Base-by-base conservation (phyloP, 2,113 vertebrate genomes). In the Hiodon alosoides region DNA sequence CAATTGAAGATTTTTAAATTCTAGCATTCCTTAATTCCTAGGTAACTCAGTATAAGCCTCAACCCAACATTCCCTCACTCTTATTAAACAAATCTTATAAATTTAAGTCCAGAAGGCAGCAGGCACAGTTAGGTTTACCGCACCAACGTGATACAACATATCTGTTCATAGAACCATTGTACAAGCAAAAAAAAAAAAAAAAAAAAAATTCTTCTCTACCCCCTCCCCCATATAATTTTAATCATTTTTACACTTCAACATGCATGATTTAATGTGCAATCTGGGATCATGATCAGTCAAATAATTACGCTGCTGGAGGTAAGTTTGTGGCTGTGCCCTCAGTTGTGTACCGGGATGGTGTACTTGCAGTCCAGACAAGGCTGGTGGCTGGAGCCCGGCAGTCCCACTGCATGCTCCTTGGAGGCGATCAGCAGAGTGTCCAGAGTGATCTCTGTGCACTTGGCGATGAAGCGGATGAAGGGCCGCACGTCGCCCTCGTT, bases 401-500 rank as follows among this genome's bases (percentile, higher is more conserved):
- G 86, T 0, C 94, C 97, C 69, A 97, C 96, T 0, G 96, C 87
- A 7, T 95, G 86, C 77, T 98, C 97, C 0, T 93, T 91, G 7
- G 96, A 98, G 71, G 96, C 97, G 1, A 98, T 94, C 60, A 99
- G 90, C 83, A 98, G 70, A 0, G 95, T 96, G 88, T 99, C 97
- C 79, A 99, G 85, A 0, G 96, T 98, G 2, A 93, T 95, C 88
- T 99, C 97, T 0, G 97, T 89, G 47, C 97, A 99, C 83, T 96
- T 94, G 54, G 96, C 96, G 0, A 99, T 96, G 52, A 99, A 98
- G 53, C 97, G 94, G 64, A 99, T 98, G 86, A 99, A 99, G 0
- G 97, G 97, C 61, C 97, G 84, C 9, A 99, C 93, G 0, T 99
- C 97, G 0, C 97, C 97, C 81, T 98, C 97, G 0, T 99, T 99